A percentile compares a stretch with the other conserved stretches of the same genome.
These are phyloP conservation scores for Eremobia ochroleuca DNA, from an alignment of 2,888 invertebrate genomes.

Conservation along the genomic window DNA sequence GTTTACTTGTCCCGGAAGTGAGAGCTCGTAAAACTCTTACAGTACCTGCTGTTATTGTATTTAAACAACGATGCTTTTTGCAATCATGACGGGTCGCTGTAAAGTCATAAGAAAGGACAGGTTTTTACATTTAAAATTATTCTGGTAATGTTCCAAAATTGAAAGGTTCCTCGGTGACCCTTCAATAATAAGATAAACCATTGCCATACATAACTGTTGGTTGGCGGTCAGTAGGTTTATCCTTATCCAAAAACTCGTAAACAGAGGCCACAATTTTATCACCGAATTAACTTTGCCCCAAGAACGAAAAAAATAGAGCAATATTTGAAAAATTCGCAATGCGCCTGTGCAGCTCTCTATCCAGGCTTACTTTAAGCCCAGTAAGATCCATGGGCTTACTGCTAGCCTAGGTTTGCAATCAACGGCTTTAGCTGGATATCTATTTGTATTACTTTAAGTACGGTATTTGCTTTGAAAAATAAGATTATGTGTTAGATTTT, in stretches of 20 bases:
- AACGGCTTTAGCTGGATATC: constrained; percentile 58
- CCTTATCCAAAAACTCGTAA: constrained; percentile 4
- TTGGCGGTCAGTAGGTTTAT: neutral
- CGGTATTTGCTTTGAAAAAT: constrained; percentile 36
- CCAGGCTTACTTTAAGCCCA: constrained; percentile 60
- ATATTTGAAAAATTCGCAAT: constrained; percentile 56
- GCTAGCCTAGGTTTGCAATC: constrained; percentile 62
- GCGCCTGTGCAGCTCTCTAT: constrained; percentile 49
- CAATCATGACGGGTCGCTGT: too few species aligned
- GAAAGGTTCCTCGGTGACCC: neutral
- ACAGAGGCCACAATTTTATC: constrained; percentile 33
- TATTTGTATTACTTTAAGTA: constrained; percentile 56
- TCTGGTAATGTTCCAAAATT: neutral
- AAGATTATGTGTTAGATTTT: constrained; percentile 17
- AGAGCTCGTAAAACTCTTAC: too few species aligned
- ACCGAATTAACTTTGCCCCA: constrained; percentile 29
- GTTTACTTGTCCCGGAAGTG: too few species aligned
- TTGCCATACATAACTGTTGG: neutral
- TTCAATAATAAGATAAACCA: neutral
- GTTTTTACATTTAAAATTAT: neutral
- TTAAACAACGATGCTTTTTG: neutral
- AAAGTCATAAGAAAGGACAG: neutral
- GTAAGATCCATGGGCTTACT: constrained; percentile 62
- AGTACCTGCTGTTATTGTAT: neutral
- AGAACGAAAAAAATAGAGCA: constrained; percentile 16